phyloP scores from a whole-genome alignment of 2,888 invertebrate species.

The Ectobius pallidus region DNA sequence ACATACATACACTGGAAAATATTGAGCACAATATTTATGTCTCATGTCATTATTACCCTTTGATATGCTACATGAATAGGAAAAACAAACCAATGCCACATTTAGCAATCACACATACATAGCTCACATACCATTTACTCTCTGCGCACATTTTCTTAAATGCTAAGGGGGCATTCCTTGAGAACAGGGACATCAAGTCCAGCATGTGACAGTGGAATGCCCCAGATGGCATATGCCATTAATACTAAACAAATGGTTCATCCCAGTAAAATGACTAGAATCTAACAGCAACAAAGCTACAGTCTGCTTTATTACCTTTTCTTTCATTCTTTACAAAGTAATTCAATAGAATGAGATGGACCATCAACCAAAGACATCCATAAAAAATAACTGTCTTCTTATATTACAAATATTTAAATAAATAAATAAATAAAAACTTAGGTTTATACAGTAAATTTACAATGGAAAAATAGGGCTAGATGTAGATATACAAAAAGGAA shows the following conservation, averaged over 20 bases:
- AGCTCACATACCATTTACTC: slow-evolving; percentile 5
- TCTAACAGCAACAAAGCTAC: not conserved
- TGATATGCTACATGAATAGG: not conserved
- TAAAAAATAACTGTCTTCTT: not conserved
- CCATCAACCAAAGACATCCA: not conserved
- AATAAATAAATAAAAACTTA: slow-evolving; percentile 14
- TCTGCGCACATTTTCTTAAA: too few species aligned
- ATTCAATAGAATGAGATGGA: not conserved
- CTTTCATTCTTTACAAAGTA: too few species aligned
- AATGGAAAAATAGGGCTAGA: too few species aligned
- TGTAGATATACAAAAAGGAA: too few species aligned
- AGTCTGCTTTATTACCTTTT: not conserved
- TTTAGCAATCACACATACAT: not conserved
- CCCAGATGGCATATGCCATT: not conserved
- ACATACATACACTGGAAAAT: not conserved
- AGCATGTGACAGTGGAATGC: too few species aligned
- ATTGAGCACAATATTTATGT: slow-evolving; percentile 10
- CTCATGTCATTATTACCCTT: not conserved
- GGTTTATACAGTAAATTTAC: not conserved
- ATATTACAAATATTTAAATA: not conserved
- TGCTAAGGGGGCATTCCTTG: too few species aligned
- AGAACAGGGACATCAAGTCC: not conserved
- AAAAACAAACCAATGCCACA: slow-evolving; percentile 7
- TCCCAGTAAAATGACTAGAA: slow-evolving; percentile 25
- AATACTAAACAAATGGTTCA: not conserved